Base-by-base conservation (phyloP, 2,797 vertebrate genomes). In the Sarcophilus harrisii region DNA sequence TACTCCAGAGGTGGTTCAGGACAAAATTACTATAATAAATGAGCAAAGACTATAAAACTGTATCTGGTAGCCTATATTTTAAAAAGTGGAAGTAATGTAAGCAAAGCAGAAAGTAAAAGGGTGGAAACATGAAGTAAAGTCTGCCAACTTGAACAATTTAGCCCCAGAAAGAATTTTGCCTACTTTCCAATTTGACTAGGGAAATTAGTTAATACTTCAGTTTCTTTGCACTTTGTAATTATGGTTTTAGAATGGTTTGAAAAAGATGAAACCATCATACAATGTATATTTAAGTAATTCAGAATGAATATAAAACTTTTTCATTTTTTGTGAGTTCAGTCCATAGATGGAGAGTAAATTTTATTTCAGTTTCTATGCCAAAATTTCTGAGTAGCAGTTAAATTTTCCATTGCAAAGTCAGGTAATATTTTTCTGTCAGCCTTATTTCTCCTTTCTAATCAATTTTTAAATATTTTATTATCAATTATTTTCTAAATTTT, bases 1-100 rank as follows among this genome's bases (percentile, higher is more conserved):
- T 81, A 81, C 18, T 81, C 66, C n/a, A 81, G n/a, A 38, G n/a
- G n/a, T 93, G 28, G 57, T 93, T 94, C 90, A 93, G 38, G 73
- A 87, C 94, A 93, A 94, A 58, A 81, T 93, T 94, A 95, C 58
- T 96, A 94, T 92, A 93, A 96, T 59, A 8, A 95, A 94, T 11
- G 16, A 0, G 27, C 21, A 12, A 92, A 38, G 55, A 95, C 96
- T 96, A 94, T 59, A 52, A 66, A 94, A 96, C 32, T 73, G n/a
- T 90, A 0, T 10, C 49, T 92, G 29, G 6, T 94, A 57, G 10
- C 57, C 96, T 95, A 32, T 87, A 92, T 30, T 30, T 62, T 87
- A 3, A 94, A 89, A 91, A 95, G n/a, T 13, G 89, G 0, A 81
- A 5, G 13, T 32, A 92, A 30, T 58, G 5, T 9, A 57, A 21